These are phyloP conservation scores for Craterocephalus amniculus DNA, from an alignment of 2,797 vertebrate genomes.

Conservation along the genomic window DNA sequence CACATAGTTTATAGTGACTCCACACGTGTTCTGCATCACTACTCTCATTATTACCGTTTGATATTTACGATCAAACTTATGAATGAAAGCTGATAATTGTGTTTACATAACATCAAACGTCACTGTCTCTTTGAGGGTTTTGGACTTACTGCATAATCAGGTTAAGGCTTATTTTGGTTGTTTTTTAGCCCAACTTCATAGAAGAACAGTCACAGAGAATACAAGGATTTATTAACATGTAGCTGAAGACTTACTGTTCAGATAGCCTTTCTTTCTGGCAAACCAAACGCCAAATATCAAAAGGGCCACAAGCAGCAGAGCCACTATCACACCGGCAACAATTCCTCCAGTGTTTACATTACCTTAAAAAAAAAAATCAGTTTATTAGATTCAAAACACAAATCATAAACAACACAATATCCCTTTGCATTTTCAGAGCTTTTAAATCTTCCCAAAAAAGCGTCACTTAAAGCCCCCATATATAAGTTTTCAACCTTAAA, in stretches of 20 bases:
- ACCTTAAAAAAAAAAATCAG: conserved; percentile 69
- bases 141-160: neutral
- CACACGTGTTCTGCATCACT: too few species aligned
- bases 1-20: too few species aligned
- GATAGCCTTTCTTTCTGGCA: conserved; percentile 88
- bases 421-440: neutral
- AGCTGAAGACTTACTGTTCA: conserved; percentile 85
- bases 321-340: conserved; percentile 88
- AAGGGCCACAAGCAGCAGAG: conserved; percentile 83
- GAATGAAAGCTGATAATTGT: too few species aligned
- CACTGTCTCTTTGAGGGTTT: too few species aligned
- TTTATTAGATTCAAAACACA: conserved; percentile 5
- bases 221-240: neutral
- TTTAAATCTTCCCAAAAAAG: neutral
- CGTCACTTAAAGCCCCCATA: neutral
- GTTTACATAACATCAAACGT: too few species aligned
- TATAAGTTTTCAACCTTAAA: too few species aligned
- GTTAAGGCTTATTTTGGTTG: neutral
- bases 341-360: conserved; percentile 90
- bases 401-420: neutral
- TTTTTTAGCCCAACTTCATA: neutral
- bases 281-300: conserved; percentile 88
- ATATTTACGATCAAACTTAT: too few species aligned
- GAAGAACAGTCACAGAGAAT: conserved; percentile 1
- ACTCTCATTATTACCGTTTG: too few species aligned